Base-by-base conservation (phyloP, 1,140 invertebrate genomes). In the Ceratoteleas bidentatus region DNA sequence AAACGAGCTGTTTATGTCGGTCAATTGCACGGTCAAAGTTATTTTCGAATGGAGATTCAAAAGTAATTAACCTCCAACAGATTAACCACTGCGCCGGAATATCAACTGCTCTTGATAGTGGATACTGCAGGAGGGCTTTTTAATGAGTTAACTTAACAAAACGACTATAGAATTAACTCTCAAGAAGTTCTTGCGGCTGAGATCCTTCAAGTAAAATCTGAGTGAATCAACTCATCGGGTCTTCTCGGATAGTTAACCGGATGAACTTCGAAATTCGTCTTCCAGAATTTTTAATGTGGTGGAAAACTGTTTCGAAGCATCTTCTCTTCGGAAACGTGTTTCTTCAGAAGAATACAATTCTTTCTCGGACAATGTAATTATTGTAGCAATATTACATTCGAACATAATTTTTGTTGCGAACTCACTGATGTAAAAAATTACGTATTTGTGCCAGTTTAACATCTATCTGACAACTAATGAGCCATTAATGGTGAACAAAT, bases 401-500 rank as follows among this genome's bases (percentile, higher is more conserved):
- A 47, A 47, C 45, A 11, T 11, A 13, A n/a, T 47, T 13, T 47
- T 47, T 47, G 45, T 47, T n/a, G 8, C 1, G 13, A 11, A 40
- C 5, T 40, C 36, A 40, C 2, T 11, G 36, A 40, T 40, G 33
- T 43, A 40, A 52, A 64, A 64, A 64, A 36, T 4, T 3, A 0
- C 34, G 5, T 53, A 60, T 70, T 70, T 45, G 10, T 16, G 4
- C 33, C 43, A 34, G 62, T 56, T 77, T 69, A 54, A 65, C 64
- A 72, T 69, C 56, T 54, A 56, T 76, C 54, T 58, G 50, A 53
- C 16, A 65, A 62, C 85, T 90, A 89, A 90, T 89, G 87, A 90
- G 87, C 86, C 87, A 85, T 88, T 90, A 87, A 89, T 89, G 85
- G 86, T 81, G 84, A 89, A 88, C 87, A 86, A 90, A 89, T 89